phyloP scores from a whole-genome alignment of 2,888 invertebrate genomes.

The Drosophila crucigera region DNA sequence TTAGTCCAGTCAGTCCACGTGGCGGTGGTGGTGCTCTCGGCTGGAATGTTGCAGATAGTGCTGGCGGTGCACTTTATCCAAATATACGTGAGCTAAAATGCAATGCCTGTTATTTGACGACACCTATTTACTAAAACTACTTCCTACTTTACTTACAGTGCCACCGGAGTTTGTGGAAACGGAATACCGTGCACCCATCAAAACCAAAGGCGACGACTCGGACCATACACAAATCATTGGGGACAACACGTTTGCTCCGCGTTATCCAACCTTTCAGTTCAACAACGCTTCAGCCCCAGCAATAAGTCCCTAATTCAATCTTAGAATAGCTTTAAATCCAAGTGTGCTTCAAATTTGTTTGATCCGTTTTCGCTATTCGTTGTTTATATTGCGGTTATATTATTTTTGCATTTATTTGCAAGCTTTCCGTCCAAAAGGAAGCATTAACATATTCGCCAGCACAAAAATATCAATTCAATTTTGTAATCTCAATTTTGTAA shows the following conservation, averaged over 20 bases:
- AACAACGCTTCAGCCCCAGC: constrained; percentile 87
- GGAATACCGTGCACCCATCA: constrained; percentile 87
- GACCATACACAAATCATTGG: constrained; percentile 87
- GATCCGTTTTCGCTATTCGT: constrained; percentile 13
- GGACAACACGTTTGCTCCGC: constrained; percentile 87
- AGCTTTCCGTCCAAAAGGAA: constrained; percentile 60
- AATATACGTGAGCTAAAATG: constrained; percentile 86
- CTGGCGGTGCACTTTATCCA: constrained; percentile 85
- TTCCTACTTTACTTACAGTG: constrained; percentile 85
- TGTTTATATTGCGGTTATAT: constrained; percentile 7
- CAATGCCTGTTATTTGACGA: too few species aligned
- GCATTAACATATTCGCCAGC: constrained; percentile 37
- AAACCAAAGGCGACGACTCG: constrained; percentile 88
- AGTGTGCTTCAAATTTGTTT: constrained; percentile 14
- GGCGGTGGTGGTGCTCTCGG: constrained; percentile 85
- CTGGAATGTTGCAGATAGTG: constrained; percentile 84
- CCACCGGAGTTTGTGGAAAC: constrained; percentile 89
- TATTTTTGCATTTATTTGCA: constrained; percentile 43
- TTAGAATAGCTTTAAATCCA: not conserved
- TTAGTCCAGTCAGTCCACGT: constrained; percentile 84
- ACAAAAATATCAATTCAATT: constrained; percentile 36
- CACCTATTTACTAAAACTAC: not conserved
- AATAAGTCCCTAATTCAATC: constrained; percentile 64
- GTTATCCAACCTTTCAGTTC: constrained; percentile 88
- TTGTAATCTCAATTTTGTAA: constrained; percentile 45